Percentiles rank a stretch among this genome's conserved stretches.
Evolutionary conservation across 1,140 invertebrate genomes (phyloP).

Genomic region (Ceratosolen solmsi): DNA sequence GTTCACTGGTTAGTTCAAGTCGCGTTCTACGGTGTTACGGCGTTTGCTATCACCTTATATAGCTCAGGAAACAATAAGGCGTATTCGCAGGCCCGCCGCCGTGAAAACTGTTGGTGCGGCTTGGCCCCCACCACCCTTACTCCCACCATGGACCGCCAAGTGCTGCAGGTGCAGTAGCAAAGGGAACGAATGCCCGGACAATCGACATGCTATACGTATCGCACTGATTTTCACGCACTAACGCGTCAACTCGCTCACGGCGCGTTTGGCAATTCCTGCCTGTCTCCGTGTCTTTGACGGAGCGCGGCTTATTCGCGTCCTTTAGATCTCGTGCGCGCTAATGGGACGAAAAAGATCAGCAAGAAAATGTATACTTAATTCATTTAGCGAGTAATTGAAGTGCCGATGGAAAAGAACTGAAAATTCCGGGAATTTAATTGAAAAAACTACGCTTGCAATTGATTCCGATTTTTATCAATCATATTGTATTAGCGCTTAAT

Average conservation of each 20-base stretch:
- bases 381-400: too few species aligned
- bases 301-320: neutral
- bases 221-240: conserved; percentile 44
- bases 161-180: conserved; percentile 26
- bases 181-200: conserved; percentile 38
- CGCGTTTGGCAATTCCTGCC: conserved; percentile 6
- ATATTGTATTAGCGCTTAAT: too few species aligned
- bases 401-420: too few species aligned
- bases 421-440: too few species aligned
- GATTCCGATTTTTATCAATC: too few species aligned
- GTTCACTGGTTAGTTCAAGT: conserved; percentile 58
- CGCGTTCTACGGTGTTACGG: conserved; percentile 60
- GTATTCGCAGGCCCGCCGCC: conserved; percentile 49
- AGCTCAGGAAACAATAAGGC: conserved; percentile 61
- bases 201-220: conserved; percentile 12
- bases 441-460: too few species aligned
- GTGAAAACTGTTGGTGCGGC: conserved; percentile 46
- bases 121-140: conserved; percentile 34
- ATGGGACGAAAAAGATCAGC: too few species aligned
- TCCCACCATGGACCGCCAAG: neutral
- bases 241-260: conserved; percentile 37
- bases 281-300: neutral
- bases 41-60: conserved; percentile 62
- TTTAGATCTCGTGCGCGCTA: neutral
- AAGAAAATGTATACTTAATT: too few species aligned